Evolutionary conservation across 2,797 vertebrate genomes (phyloP), one percentile per base, ranked within the genome.

Genomic region (Brachymystax lenok): DNA sequence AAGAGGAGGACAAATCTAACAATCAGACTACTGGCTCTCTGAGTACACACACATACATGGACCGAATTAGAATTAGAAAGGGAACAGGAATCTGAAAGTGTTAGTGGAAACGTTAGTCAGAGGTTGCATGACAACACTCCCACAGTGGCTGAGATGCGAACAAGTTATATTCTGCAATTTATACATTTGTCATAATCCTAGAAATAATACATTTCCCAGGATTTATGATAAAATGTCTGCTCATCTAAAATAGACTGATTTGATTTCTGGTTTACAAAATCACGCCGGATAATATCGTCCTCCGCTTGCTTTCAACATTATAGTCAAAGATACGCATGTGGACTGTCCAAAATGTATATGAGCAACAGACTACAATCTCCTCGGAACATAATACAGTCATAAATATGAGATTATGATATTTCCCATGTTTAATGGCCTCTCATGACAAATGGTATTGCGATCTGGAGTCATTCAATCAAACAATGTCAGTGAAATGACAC

Each of bases 401-500:
- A 89, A 90, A 91, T 89, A 89, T 85, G 87, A 81, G 70, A 88
- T 88, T 90, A 91, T 88, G 86, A 92, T 90, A 91, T 92, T 90
- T 83, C 78, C 13, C 27, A 81, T 71, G 74, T 46, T 82, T 90
- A 88, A 93, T 87, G 90, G 92, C 89, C 83, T 86, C 82, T 86
- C 46, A 56, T 91, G 90, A 92, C 86, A 90, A 92, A 92, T 84
- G 79, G 90, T 61, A 69, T 74, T 82, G 82, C 75, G 86, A 87
- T 85, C 82, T 70, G 19, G 74, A 87, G 81, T 86, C 86, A 84
- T 80, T 93, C 89, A 87, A 91, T 92, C 92, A 90, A 71, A 83
- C 73, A 88, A 81, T 79, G 89, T 87, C 88, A 89, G 88, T 89
- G 74, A 81, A 83, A 87, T 86, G 90, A 90, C 90, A 89, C 3